Percentiles rank a stretch among this genome's conserved stretches.
phyloP scores from a whole-genome alignment of 2,888 invertebrate genomes.

The Drosophila mettleri region DNA sequence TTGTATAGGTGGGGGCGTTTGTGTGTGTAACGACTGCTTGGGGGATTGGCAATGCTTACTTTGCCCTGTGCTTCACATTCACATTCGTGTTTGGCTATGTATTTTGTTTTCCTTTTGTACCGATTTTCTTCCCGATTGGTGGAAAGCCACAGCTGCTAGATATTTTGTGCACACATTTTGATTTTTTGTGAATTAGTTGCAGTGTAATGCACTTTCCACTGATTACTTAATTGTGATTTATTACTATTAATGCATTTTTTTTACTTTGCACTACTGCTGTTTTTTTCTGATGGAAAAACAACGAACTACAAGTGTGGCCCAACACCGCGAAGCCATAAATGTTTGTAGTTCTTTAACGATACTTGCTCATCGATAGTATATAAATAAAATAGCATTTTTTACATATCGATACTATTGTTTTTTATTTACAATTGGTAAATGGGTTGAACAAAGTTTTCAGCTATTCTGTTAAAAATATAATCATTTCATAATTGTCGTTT shows the following conservation, averaged over 20 bases:
- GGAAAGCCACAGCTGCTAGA: slow-evolving; percentile 48
- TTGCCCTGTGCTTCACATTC: slow-evolving; percentile 63
- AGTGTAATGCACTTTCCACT: slow-evolving; percentile 40
- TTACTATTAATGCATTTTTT: slow-evolving; percentile 45
- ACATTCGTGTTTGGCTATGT: slow-evolving; percentile 68
- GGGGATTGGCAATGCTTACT: slow-evolving; percentile 65
- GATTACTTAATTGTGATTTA: slow-evolving; percentile 16
- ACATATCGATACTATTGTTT: slow-evolving; percentile 4
- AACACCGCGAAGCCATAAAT: slow-evolving; percentile 39
- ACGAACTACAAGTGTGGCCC: slow-evolving; percentile 48
- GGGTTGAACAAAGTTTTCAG: neutral
- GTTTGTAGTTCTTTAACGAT: neutral
- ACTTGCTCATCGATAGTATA: slow-evolving; percentile 16
- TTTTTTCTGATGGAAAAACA: slow-evolving; percentile 61
- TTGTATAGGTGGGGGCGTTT: neutral
- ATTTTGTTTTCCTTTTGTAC: slow-evolving; percentile 63
- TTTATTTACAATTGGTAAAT: neutral
- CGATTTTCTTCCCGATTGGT: slow-evolving; percentile 58
- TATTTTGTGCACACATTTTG: slow-evolving; percentile 41
- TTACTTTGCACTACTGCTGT: slow-evolving; percentile 44
- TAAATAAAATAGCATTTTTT: neutral
- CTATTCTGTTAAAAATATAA: neutral
- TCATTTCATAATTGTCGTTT: neutral
- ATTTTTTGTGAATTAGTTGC: slow-evolving; percentile 24
- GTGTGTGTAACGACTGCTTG: slow-evolving; percentile 19